Base-by-base conservation (phyloP, 2,113 vertebrate genomes). In the Gambusia affinis region DNA sequence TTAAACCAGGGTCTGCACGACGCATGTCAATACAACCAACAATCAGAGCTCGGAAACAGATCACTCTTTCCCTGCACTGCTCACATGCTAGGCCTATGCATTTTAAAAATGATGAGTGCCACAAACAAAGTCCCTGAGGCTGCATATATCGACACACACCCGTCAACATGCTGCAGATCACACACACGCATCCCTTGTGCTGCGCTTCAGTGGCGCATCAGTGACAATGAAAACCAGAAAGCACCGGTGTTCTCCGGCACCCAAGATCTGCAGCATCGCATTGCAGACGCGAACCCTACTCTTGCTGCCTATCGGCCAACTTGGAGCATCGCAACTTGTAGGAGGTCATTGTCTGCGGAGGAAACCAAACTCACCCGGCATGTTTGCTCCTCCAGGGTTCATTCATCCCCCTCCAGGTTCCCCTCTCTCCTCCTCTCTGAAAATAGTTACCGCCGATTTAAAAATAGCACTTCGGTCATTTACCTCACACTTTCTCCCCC, bases 131-230 rank as follows among this genome's bases (percentile, higher is more conserved):
- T 54, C 8, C 39, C 54, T 2, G 51, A 57, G 29, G 71, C 68
- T 17, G 0, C 31, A 30, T 42, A 62, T 51, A 60, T 60, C 61
- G 60, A 64, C 70, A 12, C 47, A 66, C 72, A 70, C 42, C 70
- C 67, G 76, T 47, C 57, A 61, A 79, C 81, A 83, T 76, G 76
- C 75, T 68, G 72, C 64, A 44, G 64, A 72, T 70, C 61, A 39
- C 47, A 68, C 70, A 70, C 82, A 85, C 47, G 72, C 82, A 85
- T 86, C 87, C 90, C 89, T 92, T 91, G 89, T 92, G 89, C 79
- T 80, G 80, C 69, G 35, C 68, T 72, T 37, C 29, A 64, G 71
- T 78, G 61, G 71, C 67, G 80, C 80, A 85, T 85, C 72, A 12
- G 72, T 60, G 44, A 47, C 44, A 19, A 47, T 5, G 44, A 47